Evolutionary conservation across 2,888 invertebrate genomes (phyloP).

Genomic region (Quadriops clusia): DNA sequence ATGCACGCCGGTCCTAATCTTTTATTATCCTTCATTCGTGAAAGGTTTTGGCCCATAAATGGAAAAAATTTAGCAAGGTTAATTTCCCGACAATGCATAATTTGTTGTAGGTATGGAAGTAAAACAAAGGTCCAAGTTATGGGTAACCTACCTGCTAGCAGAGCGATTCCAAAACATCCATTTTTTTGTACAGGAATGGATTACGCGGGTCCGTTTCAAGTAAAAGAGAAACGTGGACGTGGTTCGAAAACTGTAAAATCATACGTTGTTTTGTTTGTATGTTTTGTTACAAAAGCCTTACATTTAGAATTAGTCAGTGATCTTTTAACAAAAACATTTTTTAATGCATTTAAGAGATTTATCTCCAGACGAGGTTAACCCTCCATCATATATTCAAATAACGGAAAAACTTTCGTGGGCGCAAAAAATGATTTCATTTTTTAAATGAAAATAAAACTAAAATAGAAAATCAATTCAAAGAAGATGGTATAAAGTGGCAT

Average conservation of each 20-base stretch:
- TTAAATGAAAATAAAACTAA: background rate
- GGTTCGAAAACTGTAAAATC: slow-evolving; percentile 14
- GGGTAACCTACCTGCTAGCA: slow-evolving; percentile 15
- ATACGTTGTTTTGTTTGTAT: slow-evolving; percentile 18
- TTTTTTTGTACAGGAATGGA: slow-evolving; percentile 18
- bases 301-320: slow-evolving; percentile 22
- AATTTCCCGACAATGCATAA: slow-evolving; percentile 10
- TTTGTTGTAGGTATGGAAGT: slow-evolving; percentile 7
- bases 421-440: slow-evolving; percentile 7
- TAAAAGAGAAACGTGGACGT: slow-evolving; percentile 13
- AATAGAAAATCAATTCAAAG: background rate
- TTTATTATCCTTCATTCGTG: slow-evolving; percentile 14
- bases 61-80: slow-evolving; percentile 8
- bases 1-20: slow-evolving; percentile 19
- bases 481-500: slow-evolving; percentile 10
- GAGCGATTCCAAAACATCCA: slow-evolving; percentile 13
- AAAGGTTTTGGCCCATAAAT: slow-evolving; percentile 13
- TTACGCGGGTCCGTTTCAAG: slow-evolving; percentile 16
- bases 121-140: slow-evolving; percentile 6
- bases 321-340: slow-evolving; percentile 18
- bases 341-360: slow-evolving; percentile 20
- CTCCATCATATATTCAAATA: slow-evolving; percentile 13
- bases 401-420: slow-evolving; percentile 12
- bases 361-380: slow-evolving; percentile 18
- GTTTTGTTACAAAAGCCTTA: slow-evolving; percentile 19